These are phyloP conservation scores for Tragelaphus eurycerus DNA, from an alignment of 2,797 vertebrate genomes.

Conservation along the genomic window DNA sequence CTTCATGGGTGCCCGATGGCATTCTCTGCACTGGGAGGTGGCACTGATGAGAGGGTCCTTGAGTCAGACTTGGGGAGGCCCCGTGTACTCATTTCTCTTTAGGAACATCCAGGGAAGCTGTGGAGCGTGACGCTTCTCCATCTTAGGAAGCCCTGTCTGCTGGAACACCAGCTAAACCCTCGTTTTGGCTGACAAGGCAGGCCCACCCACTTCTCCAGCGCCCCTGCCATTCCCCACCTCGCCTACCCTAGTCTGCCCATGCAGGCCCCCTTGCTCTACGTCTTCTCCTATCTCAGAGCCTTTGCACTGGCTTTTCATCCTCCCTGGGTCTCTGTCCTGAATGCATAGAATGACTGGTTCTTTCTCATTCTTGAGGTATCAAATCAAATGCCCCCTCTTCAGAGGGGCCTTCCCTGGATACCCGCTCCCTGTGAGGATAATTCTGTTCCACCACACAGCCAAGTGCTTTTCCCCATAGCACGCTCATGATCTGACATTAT, in stretches of 20 bases:
- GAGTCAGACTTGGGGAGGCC: neutral
- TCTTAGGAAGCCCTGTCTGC: neutral
- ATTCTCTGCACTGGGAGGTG: neutral
- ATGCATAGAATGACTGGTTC: neutral
- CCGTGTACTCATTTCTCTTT: neutral
- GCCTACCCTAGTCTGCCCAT: neutral
- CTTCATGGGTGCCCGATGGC: neutral
- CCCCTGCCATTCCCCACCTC: too few species aligned
- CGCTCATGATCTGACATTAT: neutral
- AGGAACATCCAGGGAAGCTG: neutral
- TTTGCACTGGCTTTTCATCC: neutral
- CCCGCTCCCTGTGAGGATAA: neutral
- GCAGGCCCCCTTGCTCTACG: neutral
- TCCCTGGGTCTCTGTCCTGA: neutral
- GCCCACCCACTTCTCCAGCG: too few species aligned
- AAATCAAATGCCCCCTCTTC: neutral
- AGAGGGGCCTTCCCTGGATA: neutral
- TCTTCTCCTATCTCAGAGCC: neutral
- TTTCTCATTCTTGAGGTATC: neutral
- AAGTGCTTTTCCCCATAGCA: neutral
- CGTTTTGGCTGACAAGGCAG: neutral
- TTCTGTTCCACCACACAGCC: neutral
- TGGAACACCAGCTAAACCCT: neutral
- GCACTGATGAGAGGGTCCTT: neutral
- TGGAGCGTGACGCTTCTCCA: rapidly evolving